These are phyloP conservation scores for Trissoscelio sp. DNA, from an alignment of 2,888 invertebrate species.

Conservation along the genomic window DNA sequence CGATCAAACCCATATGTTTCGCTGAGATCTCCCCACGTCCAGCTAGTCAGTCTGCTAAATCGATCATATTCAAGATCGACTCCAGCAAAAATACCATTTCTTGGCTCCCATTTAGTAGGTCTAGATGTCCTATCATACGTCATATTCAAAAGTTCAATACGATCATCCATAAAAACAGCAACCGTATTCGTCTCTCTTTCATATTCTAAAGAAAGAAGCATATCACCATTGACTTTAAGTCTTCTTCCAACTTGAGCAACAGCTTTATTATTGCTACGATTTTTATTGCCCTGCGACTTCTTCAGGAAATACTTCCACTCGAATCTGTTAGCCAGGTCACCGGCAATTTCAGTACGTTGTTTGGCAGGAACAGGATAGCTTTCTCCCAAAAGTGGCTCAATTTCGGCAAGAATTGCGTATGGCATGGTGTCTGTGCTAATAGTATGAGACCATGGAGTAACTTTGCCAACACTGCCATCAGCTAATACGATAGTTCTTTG, in stretches of 20 bases:
- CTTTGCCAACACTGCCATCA: constrained; percentile 92
- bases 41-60: constrained; percentile 93
- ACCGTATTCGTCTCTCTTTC: constrained; percentile 94
- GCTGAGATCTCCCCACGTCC: constrained; percentile 96
- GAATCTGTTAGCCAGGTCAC: constrained; percentile 95
- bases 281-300: constrained; percentile 86
- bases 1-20: constrained; percentile 96
- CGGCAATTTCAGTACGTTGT: constrained; percentile 94
- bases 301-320: constrained; percentile 98
- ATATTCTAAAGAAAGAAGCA: constrained; percentile 95
- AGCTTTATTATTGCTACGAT: constrained; percentile 85
- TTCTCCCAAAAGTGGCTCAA: constrained; percentile 93
- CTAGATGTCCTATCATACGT: constrained; percentile 94
- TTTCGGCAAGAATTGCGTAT: constrained; percentile 94
- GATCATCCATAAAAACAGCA: constrained; percentile 94
- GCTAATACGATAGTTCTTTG: constrained; percentile 91
- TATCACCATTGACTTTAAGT: constrained; percentile 95
- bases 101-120: constrained; percentile 93
- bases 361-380: constrained; percentile 96
- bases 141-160: constrained; percentile 92
- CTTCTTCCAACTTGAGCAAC: constrained; percentile 94
- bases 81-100: constrained; percentile 93
- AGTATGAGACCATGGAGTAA: constrained; percentile 94
- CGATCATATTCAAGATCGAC: constrained; percentile 96
- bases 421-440: constrained; percentile 96